Conservation (phyloP, 2,113 vertebrate genomes). For the Henicopernis longicauda region DNA sequence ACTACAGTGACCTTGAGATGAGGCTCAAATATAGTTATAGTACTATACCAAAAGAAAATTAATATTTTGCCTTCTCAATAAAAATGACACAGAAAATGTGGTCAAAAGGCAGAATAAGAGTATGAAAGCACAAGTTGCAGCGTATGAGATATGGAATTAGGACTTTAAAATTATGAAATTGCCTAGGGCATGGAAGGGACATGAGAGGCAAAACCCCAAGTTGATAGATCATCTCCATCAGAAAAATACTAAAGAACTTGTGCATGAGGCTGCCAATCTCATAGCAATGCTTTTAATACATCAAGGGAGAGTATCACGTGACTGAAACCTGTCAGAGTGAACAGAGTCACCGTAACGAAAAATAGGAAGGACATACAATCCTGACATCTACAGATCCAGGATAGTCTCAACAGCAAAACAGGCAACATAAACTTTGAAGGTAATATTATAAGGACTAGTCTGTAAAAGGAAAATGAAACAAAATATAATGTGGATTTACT, state of each 20-base stretch:
- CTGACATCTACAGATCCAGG: not conserved
- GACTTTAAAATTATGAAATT: not conserved
- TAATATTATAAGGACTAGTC: not conserved
- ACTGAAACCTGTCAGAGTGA: not conserved
- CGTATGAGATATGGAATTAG: not conserved
- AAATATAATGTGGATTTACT: not conserved
- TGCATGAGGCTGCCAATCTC: not conserved
- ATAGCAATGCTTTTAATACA: not conserved
- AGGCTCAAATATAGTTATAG: not conserved
- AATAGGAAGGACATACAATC: not conserved
- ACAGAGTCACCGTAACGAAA: not conserved
- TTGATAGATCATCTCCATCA: not conserved
- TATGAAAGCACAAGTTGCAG: not conserved
- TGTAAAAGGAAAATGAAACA: not conserved
- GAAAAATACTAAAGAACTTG: not conserved
- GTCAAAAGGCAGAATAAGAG: not conserved
- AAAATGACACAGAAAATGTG: accelerated
- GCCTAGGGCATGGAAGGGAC: not conserved
- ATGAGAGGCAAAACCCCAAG: not conserved
- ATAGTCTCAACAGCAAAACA: not conserved
- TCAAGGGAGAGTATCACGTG: not conserved
- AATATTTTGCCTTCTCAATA: not conserved
- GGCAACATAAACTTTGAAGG: not conserved
- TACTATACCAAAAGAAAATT: not conserved
- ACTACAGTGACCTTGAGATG: not conserved